Conservation (phyloP, 1,140 invertebrate species). For the Stratiolaelaps scimitus region DNA sequence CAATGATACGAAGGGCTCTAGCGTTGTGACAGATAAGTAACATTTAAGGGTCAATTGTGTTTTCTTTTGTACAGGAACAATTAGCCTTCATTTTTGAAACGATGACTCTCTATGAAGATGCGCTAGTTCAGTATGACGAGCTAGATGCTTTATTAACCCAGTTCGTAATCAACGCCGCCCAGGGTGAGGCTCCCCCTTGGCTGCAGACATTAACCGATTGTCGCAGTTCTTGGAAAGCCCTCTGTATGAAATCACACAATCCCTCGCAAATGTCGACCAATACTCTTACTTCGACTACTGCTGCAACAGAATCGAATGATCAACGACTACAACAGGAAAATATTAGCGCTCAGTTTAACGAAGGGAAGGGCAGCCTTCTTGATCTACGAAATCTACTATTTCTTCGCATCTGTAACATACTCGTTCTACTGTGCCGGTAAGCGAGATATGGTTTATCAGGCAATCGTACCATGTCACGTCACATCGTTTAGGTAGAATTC, state of each 20-base stretch:
- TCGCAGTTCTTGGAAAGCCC: conserved; percentile 32
- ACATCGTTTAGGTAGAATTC: too few species aligned
- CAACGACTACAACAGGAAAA: background rate
- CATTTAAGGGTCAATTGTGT: conserved; percentile 39
- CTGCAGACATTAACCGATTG: conserved; percentile 28
- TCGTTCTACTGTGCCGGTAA: conserved; percentile 55
- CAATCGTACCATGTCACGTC: too few species aligned
- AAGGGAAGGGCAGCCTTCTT: conserved; percentile 46
- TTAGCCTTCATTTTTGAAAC: conserved; percentile 87
- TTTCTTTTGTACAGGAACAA: conserved; percentile 59
- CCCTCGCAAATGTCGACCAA: background rate
- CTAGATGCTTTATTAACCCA: conserved; percentile 91
- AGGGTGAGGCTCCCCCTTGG: conserved; percentile 52
- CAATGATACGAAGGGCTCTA: too few species aligned
- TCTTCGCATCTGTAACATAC: conserved; percentile 74
- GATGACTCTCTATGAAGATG: conserved; percentile 80
- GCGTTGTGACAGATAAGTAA: too few species aligned
- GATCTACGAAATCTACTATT: conserved; percentile 90
- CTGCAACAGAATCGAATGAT: background rate
- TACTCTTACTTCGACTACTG: too few species aligned
- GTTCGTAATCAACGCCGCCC: conserved; percentile 79
- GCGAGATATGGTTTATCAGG: background rate
- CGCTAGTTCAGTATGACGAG: conserved; percentile 91
- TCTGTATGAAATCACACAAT: conserved; percentile 32
- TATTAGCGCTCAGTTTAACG: conserved; percentile 30